phyloP scores from a whole-genome alignment of 2,113 vertebrate species.

The Mastomys natalensis region DNA sequence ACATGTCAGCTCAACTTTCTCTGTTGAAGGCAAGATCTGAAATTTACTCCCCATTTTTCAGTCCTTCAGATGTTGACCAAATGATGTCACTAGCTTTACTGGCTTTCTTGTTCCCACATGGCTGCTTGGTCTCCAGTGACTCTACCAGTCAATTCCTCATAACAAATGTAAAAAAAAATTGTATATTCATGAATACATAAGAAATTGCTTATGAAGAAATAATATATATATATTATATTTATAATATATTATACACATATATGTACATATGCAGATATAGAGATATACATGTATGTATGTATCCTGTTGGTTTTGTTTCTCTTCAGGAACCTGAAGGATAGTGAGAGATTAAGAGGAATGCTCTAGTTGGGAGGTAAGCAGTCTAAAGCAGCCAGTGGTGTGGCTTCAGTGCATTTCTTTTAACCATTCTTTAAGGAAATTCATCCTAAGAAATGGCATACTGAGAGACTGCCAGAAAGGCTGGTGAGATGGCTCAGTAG shows the following conservation, averaged over 20 bases:
- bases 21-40: background rate
- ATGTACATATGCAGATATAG: too few species aligned
- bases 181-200: background rate
- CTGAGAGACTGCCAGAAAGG: background rate
- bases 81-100: background rate
- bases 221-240: background rate
- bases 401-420: background rate
- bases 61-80: background rate
- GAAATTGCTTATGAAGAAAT: background rate
- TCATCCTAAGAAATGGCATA: constrained; percentile 44
- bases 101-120: background rate
- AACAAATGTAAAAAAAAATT: background rate
- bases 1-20: background rate
- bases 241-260: background rate
- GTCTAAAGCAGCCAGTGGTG: background rate
- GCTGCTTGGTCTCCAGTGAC: too few species aligned
- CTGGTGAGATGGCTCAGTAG: background rate
- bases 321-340: background rate
- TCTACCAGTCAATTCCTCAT: background rate
- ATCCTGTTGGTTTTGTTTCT: background rate
- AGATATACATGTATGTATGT: too few species aligned
- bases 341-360: background rate
- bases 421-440: constrained; percentile 40
- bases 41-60: background rate
- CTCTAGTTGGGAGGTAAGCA: background rate